Evolutionary conservation across 2,797 vertebrate genomes (phyloP).

Genomic region (Cichlasoma orientale): DNA sequence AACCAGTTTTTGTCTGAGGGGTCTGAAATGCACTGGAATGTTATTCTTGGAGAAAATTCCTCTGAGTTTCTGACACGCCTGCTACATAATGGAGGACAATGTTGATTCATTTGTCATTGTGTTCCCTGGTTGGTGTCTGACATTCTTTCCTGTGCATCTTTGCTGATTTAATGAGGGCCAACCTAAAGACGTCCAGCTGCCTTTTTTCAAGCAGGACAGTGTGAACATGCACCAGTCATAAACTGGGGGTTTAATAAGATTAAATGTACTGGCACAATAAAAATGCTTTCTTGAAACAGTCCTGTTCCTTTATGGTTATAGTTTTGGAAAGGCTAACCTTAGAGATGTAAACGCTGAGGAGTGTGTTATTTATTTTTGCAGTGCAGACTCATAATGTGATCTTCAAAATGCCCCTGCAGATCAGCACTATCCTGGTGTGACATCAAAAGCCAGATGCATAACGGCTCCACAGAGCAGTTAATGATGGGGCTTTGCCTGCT

Average conservation of each 20-base stretch:
- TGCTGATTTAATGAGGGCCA: too few relatives aligned
- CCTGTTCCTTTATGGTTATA: neutral
- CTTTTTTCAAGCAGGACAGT: neutral
- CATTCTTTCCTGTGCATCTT: too few relatives aligned
- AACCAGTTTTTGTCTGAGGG: too few relatives aligned
- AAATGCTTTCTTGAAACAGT: neutral
- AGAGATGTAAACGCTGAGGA: neutral
- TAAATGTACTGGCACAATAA: neutral
- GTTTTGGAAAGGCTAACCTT: neutral
- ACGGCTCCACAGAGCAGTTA: conserved; percentile 21
- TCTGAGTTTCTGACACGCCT: too few relatives aligned
- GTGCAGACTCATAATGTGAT: neutral
- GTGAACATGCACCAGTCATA: neutral
- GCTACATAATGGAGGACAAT: too few relatives aligned
- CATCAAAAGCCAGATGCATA: conserved; percentile 21
- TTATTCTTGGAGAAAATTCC: too few relatives aligned
- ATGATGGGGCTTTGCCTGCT: conserved; percentile 26
- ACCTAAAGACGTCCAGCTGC: neutral
- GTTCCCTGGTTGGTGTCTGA: too few relatives aligned
- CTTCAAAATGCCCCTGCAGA: conserved; percentile 13
- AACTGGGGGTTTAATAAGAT: neutral
- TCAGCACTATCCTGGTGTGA: conserved; percentile 8
- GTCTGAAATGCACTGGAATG: too few relatives aligned
- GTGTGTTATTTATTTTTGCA: neutral
- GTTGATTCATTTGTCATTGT: too few relatives aligned